Evolutionary conservation across 2,888 invertebrate genomes (phyloP), one percentile per base, ranked within the genome.

Genomic region (Mythimna lalbum): DNA sequence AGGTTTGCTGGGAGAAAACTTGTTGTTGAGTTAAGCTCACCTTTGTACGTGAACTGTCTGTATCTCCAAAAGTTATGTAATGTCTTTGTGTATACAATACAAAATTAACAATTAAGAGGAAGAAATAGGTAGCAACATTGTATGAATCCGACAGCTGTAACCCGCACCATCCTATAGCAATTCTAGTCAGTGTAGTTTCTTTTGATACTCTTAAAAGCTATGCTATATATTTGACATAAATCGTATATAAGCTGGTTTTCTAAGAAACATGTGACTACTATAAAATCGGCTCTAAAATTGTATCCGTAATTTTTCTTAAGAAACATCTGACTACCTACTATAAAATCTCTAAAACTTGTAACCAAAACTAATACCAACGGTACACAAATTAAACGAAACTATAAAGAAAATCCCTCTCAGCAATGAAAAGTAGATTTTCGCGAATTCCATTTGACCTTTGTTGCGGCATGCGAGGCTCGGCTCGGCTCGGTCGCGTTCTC

Each of bases 401-500:
- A 47, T 4, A 1, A 43, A 36, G 49, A 61, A 70, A 70, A 66
- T 19, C 12, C n/a, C 0, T 9, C 7, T 7, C 21, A 64, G 6
- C 52, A 19, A 39, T 59, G 78, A 76, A 79, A 79, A 79, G 39
- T 50, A 43, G 52, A 27, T 83, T 83, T 85, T 85, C 78, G 85
- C 83, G 73, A 82, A 82, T 82, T 79, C 62, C 66, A 75, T 78
- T 71, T 93, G 92, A 93, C 93, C 93, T 93, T 93, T 92, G 82
- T 82, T 66, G 84, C 84, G 90, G 90, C 84, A 90, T 90, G 91
- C 86, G 85, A 77, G 81, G 80, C 65, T 80, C 63, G 84, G 86
- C 85, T 86, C 82, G 84, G 76, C 81, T 85, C 87, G 91, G 90
- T 88, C 88, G 89, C 89, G 94, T 95, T 96, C 95, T 94, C 95